Base-by-base conservation (phyloP, 2,888 invertebrate species). In the Sericinus montela region DNA sequence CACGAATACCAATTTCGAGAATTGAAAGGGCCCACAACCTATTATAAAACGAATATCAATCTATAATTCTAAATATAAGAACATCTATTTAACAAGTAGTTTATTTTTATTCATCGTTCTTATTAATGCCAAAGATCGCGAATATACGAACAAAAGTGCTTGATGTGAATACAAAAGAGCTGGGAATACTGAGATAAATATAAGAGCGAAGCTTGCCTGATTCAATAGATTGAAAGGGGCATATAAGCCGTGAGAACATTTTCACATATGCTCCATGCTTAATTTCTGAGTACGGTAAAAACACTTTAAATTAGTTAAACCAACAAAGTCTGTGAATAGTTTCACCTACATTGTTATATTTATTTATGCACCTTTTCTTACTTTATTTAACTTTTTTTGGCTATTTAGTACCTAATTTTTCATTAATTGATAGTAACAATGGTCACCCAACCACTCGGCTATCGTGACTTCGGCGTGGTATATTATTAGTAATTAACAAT, bases 171-270 rank as follows among this genome's bases (percentile, higher is more conserved):
- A 56, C 58, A 63, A 69, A 60, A 57, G 61, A 64, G 57, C 59
- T 51, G 57, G 57, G 58, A 56, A 57, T 32, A 54, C 45, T 25
- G 28, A 44, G 29, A 35, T 45, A 44, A 0, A 15, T 45, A 30
- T 34, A 53, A 30, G 28, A 16, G 14, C 36, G 30, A 30, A 30
- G 42, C 42, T 52, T 42, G 41, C 32, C 29, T 55, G 52, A 59
- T 55, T 76, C 70, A 76, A 75, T 73, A 62, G 67, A 59, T 62
- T 68, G 69, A 71, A 63, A 58, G 60, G 58, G 67, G 64, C 62
- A 67, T 72, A 71, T 63, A 67, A 59, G 45, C 72, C 83, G 86
- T 85, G 85, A 83, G 86, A 86, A 84, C 60, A 52, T 62, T 62
- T 60, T 56, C 57, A 53, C 66, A 67, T 69, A 63, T 66, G 48